phyloP scores from a whole-genome alignment of 35 echinoderm and acorn worm genomes.

The Chiridota heheva region DNA sequence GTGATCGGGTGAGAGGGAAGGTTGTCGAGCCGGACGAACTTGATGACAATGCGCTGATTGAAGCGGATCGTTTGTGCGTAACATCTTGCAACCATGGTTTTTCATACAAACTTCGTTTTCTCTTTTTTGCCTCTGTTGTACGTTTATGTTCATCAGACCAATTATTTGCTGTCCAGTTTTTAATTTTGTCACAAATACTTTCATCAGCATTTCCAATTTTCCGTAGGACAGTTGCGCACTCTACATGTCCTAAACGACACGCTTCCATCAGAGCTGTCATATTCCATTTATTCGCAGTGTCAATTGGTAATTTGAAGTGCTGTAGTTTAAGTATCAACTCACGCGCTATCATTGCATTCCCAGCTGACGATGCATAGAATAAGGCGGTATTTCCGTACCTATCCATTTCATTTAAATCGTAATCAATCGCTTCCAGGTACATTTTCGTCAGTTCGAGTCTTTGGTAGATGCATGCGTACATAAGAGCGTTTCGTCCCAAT shows the following conservation, averaged over 20 bases:
- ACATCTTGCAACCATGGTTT: constrained; percentile 65
- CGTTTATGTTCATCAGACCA: constrained; percentile 59
- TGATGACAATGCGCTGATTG: constrained; percentile 2
- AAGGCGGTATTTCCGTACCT: constrained; percentile 76
- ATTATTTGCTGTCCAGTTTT: constrained; percentile 51
- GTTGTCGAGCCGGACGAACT: neutral
- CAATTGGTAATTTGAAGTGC: constrained; percentile 55
- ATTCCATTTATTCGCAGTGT: constrained; percentile 67
- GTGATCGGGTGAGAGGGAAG: neutral
- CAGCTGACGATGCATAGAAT: constrained; percentile 71
- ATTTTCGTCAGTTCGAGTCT: constrained; percentile 55
- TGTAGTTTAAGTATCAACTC: constrained; percentile 50
- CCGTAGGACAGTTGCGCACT: constrained; percentile 39
- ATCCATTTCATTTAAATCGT: constrained; percentile 74
- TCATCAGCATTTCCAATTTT: constrained; percentile 43
- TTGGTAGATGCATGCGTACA: constrained; percentile 68
- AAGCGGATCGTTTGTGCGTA: neutral
- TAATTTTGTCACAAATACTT: constrained; percentile 43
- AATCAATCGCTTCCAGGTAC: constrained; percentile 76
- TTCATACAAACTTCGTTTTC: constrained; percentile 48
- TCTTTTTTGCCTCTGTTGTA: constrained; percentile 10
- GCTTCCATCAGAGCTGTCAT: constrained; percentile 91
- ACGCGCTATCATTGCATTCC: constrained; percentile 45
- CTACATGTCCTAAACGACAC: constrained; percentile 60
- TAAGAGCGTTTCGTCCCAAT: constrained; percentile 75